Percentiles rank a stretch among this genome's conserved stretches.
Evolutionary conservation across 2,888 invertebrate genomes (phyloP).

Genomic region (Tholera decimalis): DNA sequence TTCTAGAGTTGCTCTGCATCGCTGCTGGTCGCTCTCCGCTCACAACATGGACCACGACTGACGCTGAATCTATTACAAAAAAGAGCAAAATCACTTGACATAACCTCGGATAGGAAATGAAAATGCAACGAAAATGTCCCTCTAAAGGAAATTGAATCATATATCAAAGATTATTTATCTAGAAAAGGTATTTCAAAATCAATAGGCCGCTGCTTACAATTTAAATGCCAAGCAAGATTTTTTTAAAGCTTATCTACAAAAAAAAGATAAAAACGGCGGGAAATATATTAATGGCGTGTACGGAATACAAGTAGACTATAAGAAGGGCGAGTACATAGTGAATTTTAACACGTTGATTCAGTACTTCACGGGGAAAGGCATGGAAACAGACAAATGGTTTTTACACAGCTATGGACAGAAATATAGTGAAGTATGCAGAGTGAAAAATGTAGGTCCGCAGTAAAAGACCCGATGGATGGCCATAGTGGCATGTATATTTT

Average conservation of each 20-base stretch:
- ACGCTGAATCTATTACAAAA: slow-evolving; percentile 93
- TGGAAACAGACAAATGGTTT: slow-evolving; percentile 76
- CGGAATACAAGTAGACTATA: slow-evolving; percentile 78
- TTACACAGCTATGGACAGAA: slow-evolving; percentile 72
- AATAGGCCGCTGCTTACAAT: slow-evolving; percentile 59
- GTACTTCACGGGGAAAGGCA: slow-evolving; percentile 67
- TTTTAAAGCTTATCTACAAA: slow-evolving; percentile 63
- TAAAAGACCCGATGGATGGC: slow-evolving; percentile 62
- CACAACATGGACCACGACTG: slow-evolving; percentile 95
- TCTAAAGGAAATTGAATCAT: slow-evolving; percentile 68
- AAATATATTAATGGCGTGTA: slow-evolving; percentile 72
- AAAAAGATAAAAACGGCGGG: slow-evolving; percentile 64
- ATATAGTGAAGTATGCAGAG: slow-evolving; percentile 69
- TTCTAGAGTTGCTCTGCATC: slow-evolving; percentile 89
- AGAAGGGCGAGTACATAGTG: slow-evolving; percentile 71
- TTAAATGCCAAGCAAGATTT: slow-evolving; percentile 59
- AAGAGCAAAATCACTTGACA: slow-evolving; percentile 46
- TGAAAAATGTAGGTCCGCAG: slow-evolving; percentile 71
- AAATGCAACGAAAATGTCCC: slow-evolving; percentile 61
- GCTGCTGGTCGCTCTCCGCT: slow-evolving; percentile 94
- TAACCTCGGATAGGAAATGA: slow-evolving; percentile 58
- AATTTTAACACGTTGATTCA: slow-evolving; percentile 77
- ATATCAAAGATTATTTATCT: slow-evolving; percentile 64
- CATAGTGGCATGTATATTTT: slow-evolving; percentile 53
- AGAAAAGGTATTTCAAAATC: slow-evolving; percentile 56